These are phyloP conservation scores for Didymodactylos carnosus DNA, from an alignment of 2,888 invertebrate species.

Conservation along the genomic window DNA sequence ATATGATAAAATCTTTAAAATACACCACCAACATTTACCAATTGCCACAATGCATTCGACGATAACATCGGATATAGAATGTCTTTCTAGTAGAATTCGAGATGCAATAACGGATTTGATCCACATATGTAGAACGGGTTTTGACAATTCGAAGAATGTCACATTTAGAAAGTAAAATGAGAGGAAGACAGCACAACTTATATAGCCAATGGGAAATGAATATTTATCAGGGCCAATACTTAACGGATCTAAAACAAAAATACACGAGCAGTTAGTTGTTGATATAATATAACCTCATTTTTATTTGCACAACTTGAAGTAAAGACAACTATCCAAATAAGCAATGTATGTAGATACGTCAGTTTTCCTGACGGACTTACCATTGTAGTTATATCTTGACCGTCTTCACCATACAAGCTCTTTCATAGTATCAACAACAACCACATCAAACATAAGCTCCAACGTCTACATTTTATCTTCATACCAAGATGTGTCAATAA, in stretches of 20 bases:
- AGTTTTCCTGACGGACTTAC: too few relatives aligned
- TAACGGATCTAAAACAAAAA: too few relatives aligned
- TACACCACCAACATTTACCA: too few relatives aligned
- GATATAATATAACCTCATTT: too few relatives aligned
- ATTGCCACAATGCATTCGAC: too few relatives aligned
- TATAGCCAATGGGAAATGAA: neutral
- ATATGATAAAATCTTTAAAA: too few relatives aligned
- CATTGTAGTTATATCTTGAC: neutral
- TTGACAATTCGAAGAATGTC: neutral
- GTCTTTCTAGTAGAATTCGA: neutral
- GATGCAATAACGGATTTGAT: neutral
- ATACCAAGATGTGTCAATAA: too few relatives aligned
- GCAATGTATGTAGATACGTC: too few relatives aligned
- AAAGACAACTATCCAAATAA: too few relatives aligned
- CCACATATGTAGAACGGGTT: neutral
- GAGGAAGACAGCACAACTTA: neutral
- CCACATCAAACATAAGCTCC: neutral
- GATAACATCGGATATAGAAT: neutral
- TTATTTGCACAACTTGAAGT: too few relatives aligned
- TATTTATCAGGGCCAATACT: neutral
- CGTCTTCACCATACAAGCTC: neutral
- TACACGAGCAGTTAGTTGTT: too few relatives aligned
- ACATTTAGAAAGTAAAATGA: neutral
- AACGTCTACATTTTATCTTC: too few relatives aligned
- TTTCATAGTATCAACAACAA: neutral